phyloP scores from a whole-genome alignment of 2,113 vertebrate genomes.

The Pimephales promelas region DNA sequence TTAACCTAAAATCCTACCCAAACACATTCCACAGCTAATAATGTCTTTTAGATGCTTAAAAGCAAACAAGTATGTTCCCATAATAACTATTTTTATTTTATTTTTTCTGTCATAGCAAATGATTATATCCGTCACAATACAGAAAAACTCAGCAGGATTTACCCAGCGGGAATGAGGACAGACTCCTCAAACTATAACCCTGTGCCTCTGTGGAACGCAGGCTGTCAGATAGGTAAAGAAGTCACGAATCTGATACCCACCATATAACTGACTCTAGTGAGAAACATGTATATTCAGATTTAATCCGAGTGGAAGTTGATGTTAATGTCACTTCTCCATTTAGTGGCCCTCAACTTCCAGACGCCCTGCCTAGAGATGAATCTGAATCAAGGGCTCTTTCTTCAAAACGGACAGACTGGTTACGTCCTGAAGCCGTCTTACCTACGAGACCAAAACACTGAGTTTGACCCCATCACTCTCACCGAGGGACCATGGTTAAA shows the following conservation, averaged over 20 bases:
- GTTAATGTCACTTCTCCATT: neutral
- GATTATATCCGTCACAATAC: constrained; percentile 82
- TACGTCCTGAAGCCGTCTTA: constrained; percentile 92
- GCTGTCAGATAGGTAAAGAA: constrained; percentile 89
- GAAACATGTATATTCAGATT: neutral
- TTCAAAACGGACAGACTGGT: constrained; percentile 87
- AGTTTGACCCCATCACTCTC: constrained; percentile 86
- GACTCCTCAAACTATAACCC: constrained; percentile 95
- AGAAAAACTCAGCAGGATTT: constrained; percentile 88
- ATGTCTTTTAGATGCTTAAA: too few species aligned
- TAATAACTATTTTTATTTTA: neutral
- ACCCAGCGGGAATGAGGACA: constrained; percentile 85
- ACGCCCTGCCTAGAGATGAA: constrained; percentile 87
- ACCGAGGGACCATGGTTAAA: constrained; percentile 85
- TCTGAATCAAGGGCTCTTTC: constrained; percentile 89
- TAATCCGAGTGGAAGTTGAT: neutral
- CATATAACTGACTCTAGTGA: neutral
- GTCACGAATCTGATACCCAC: neutral
- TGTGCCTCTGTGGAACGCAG: constrained; percentile 87
- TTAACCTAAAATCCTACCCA: neutral
- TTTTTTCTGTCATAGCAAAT: constrained; percentile 71
- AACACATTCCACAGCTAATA: neutral
- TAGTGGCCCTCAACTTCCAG: constrained; percentile 97
- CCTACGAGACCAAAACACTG: constrained; percentile 78
- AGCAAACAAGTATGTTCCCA: neutral